Conservation (phyloP, 2,113 vertebrate genomes). For the Phaethon lepturus region DNA sequence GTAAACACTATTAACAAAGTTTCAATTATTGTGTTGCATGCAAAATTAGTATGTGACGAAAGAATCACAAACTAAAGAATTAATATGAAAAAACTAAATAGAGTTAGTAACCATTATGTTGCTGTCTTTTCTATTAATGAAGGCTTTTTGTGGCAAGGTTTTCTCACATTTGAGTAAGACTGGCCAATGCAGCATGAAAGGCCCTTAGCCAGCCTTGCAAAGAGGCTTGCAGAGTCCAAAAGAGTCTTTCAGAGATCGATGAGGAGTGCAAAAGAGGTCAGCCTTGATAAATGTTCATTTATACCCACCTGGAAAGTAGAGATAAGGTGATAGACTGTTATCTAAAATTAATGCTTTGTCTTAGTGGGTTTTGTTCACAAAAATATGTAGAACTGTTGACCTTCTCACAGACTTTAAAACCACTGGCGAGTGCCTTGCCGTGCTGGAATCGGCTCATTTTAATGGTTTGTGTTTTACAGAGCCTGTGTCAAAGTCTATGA, state of each 20-base stretch:
- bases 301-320: not conserved
- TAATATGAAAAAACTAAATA: not conserved
- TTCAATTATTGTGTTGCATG: not conserved
- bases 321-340: not conserved
- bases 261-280: not conserved
- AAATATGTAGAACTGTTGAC: not conserved
- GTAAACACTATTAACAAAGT: conserved; percentile 9
- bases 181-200: rapidly evolving
- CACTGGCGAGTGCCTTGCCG: not conserved
- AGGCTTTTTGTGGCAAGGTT: not conserved
- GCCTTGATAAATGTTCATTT: not conserved
- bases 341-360: not conserved
- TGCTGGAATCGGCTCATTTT: not conserved
- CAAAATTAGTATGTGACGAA: not conserved
- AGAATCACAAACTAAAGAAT: not conserved
- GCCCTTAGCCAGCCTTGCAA: not conserved
- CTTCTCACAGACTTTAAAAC: not conserved
- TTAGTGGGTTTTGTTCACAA: not conserved
- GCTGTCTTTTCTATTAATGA: not conserved
- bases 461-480: not conserved
- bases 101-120: not conserved
- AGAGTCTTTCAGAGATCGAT: not conserved
- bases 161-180: not conserved
- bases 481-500: not conserved
- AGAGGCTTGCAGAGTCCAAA: not conserved